Evolutionary conservation across 2,113 vertebrate species (phyloP), one percentile per base, ranked within the genome.

Genomic region (Chunga burmeisteri): DNA sequence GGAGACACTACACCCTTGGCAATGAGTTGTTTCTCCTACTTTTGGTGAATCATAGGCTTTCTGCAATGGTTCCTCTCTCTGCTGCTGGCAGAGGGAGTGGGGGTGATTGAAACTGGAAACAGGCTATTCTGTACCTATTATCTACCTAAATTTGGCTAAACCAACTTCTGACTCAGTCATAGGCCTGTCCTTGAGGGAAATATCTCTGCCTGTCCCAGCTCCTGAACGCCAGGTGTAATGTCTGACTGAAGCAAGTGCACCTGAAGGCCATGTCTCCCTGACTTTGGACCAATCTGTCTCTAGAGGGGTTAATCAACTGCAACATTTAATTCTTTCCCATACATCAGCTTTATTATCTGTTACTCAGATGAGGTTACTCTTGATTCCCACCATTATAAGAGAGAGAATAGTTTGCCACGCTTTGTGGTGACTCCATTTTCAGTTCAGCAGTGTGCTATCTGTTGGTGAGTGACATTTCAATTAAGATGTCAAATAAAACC

Each of bases 171-270:
- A 19, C 27, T 85, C 55, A 65, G n/a, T n/a, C 38, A 30, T 18
- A 27, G 9, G n/a, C 21, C 32, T 46, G 1, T 34, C 12, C 50
- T 6, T 27, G 26, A 30, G 38, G 44, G 20, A 7, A 75, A 32
- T 20, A 70, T 5, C 63, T 52, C 68, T 50, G 42, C 36, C 44
- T 44, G 38, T 47, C 30, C 14, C 62, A 79, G 38, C 30, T 93
- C 46, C 62, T 65, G 19, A 49, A 16, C 25, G 55, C 9, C 25
- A 42, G 5, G 13, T 44, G 2, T 27, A 65, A 68, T 0, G 0
- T 21, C 16, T 42, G 46, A 44, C 15, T 27, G 18, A 71, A 74
- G 14, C 36, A 59, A 83, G 12, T 26, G 10, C 34, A 27, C 32
- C 63, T 62, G 78, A 74, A 80, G 49, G 40, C 66, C 29, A 13